A percentile compares a stretch with the other conserved stretches of the same genome.
Conservation (phyloP, 2,113 vertebrate species). For the Orientallactaga bullata region DNA sequence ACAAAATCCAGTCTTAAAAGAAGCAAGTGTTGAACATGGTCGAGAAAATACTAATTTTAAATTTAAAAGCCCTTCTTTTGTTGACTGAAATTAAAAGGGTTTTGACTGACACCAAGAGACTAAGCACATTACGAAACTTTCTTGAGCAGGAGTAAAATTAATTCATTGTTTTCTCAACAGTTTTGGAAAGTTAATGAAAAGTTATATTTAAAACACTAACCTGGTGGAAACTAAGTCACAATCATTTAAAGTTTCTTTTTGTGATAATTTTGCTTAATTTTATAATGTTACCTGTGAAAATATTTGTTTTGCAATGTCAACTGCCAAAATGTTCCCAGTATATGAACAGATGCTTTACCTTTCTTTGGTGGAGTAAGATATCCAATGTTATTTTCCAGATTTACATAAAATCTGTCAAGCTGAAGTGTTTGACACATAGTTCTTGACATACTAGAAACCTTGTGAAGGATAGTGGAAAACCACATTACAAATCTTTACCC, state of each 20-base stretch:
- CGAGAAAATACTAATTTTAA: slow-evolving; percentile 55
- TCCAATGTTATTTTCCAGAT: slow-evolving; percentile 37
- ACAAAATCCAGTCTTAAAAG: slow-evolving; percentile 45
- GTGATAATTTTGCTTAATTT: slow-evolving; percentile 38
- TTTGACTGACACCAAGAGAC: slow-evolving; percentile 43
- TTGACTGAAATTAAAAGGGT: slow-evolving; percentile 48
- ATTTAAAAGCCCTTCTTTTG: slow-evolving; percentile 44
- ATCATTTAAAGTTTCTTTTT: slow-evolving; percentile 38
- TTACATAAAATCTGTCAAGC: slow-evolving; percentile 71
- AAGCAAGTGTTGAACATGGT: slow-evolving; percentile 11
- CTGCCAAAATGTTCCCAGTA: slow-evolving; percentile 41
- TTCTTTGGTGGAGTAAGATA: slow-evolving; percentile 30
- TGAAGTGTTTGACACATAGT: slow-evolving; percentile 60
- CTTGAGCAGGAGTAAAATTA: slow-evolving; percentile 27
- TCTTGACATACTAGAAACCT: slow-evolving; percentile 46
- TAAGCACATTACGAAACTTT: slow-evolving; percentile 41
- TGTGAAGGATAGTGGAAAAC: slow-evolving; percentile 50
- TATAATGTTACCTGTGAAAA: slow-evolving; percentile 55
- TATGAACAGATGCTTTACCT: slow-evolving; percentile 46
- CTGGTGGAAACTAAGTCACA: not conserved
- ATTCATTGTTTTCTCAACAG: slow-evolving; percentile 48
- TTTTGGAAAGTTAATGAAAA: slow-evolving; percentile 39
- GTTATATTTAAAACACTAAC: slow-evolving; percentile 17
- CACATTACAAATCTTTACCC: slow-evolving; percentile 44
- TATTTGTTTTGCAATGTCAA: slow-evolving; percentile 43